Conservation (phyloP, 2,888 invertebrate genomes). For the Epirrita christyi region DNA sequence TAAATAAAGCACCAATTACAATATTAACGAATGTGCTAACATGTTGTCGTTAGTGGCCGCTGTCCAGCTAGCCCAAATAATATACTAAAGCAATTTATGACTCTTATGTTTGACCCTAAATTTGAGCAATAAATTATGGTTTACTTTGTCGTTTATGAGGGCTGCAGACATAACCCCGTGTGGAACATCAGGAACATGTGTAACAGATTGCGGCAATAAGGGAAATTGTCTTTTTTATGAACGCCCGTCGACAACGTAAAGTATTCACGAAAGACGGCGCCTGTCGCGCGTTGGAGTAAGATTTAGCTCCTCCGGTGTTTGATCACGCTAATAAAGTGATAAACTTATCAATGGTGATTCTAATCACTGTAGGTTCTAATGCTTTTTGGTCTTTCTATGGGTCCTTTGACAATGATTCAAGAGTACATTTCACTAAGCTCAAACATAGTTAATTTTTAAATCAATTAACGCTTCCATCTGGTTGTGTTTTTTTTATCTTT, state of each 20-base stretch:
- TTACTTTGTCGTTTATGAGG: constrained; percentile 85
- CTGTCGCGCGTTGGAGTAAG: constrained; percentile 50
- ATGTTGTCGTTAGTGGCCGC: constrained; percentile 49
- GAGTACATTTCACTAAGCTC: no score
- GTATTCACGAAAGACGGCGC: constrained; percentile 65
- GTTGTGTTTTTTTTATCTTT: no score
- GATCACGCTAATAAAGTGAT: constrained; percentile 18
- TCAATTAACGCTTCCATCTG: no score
- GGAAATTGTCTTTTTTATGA: constrained; percentile 85
- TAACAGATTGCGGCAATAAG: constrained; percentile 84
- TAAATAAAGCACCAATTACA: constrained; percentile 34
- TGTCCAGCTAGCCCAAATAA: constrained; percentile 60
- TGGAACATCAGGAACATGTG: constrained; percentile 66
- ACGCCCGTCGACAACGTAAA: constrained; percentile 74
- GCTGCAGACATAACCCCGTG: constrained; percentile 76
- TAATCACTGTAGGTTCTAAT: no score
- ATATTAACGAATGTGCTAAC: constrained; percentile 39
- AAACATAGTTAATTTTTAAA: no score
- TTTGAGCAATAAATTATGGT: constrained; percentile 81
- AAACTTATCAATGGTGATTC: neutral
- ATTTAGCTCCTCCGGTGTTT: constrained; percentile 39
- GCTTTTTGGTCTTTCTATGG: no score
- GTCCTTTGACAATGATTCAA: no score
- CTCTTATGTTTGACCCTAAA: constrained; percentile 79
- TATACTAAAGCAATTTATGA: constrained; percentile 75